A percentile compares a stretch with the other conserved stretches of the same genome.
Evolutionary conservation across 2,797 vertebrate species (phyloP).

Genomic region (Zenarchopterus dispar): DNA sequence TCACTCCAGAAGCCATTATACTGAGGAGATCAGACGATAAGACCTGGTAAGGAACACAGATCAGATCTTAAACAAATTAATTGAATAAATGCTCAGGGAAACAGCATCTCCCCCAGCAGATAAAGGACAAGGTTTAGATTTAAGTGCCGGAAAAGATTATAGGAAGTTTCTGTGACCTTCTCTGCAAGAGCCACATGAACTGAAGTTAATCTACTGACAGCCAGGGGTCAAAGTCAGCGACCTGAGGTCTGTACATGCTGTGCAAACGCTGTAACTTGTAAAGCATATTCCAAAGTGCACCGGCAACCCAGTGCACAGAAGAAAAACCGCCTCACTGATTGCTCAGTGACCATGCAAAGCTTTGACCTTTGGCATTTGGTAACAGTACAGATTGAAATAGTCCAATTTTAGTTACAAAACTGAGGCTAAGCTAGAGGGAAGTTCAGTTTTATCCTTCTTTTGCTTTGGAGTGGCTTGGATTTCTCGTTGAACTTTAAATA

Average conservation of each 20-base stretch:
- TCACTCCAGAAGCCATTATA: slow-evolving; percentile 36
- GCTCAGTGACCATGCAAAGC: slow-evolving; percentile 1
- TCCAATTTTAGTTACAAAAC: not conserved
- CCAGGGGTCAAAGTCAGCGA: slow-evolving; percentile 55
- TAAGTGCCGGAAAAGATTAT: slow-evolving; percentile 36
- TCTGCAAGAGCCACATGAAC: slow-evolving; percentile 32
- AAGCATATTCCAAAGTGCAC: slow-evolving; percentile 61
- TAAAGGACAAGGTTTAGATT: slow-evolving; percentile 28
- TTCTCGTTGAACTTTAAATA: not conserved
- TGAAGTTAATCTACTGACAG: slow-evolving; percentile 60
- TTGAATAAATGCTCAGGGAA: slow-evolving; percentile 20
- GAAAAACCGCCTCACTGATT: slow-evolving; percentile 12
- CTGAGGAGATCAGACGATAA: slow-evolving; percentile 34
- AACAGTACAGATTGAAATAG: not conserved
- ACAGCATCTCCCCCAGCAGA: slow-evolving; percentile 17
- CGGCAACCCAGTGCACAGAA: slow-evolving; percentile 28
- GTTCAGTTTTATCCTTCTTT: not conserved
- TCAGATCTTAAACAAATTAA: slow-evolving; percentile 30
- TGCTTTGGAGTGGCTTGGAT: not conserved
- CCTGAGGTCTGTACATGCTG: slow-evolving; percentile 54
- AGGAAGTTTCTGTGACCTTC: slow-evolving; percentile 58
- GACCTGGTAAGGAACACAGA: slow-evolving; percentile 38
- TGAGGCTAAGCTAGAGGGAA: not conserved
- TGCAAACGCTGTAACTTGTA: slow-evolving; percentile 48
- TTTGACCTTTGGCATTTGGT: slow-evolving; percentile 29